Evolutionary conservation across 2,113 vertebrate species (phyloP), one percentile per base, ranked within the genome.

Genomic region (Urocitellus parryii): DNA sequence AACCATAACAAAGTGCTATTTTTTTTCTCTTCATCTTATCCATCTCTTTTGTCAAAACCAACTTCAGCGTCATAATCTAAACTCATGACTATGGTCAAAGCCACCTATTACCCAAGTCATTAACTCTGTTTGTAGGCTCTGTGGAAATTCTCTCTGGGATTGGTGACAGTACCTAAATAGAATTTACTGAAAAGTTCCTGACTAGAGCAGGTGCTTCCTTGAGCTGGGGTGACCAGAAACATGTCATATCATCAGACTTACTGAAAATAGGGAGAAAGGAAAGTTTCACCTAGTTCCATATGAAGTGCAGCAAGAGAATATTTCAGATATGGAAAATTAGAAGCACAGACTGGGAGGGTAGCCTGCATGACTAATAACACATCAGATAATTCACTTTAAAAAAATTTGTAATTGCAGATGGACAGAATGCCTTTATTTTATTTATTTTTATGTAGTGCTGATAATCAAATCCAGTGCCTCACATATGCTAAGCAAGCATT

Each of bases 1-100:
- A 58, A 8, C 56, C 20, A 65, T 25, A 68, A 34, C 65, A 68
- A 34, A 70, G 42, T 91, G 79, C 39, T 94, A 61, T 67, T 56
- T 90, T 34, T 13, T 84, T 96, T 92, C 45, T 89, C n/a, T 83
- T 94, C 90, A 39, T 77, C 79, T 92, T 16, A 72, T 79, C 12
- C 37, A 37, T 88, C 7, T 95, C 65, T 78, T 72, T 70, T 56
- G 4, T 90, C 87, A 77, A 63, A 18, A 80, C 48, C 77, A 95
- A 51, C 37, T 90, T 67, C 9, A 39, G 61, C 78, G 34, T 95
- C 68, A 67, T 56, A 90, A 48, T 92, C 70, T n/a, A 94, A 74
- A 91, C 58, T 73, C 7, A 5, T 32, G 32, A 68, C 37, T 85
- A 73, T 82, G 34, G 48, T 61, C 53, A 73, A 18, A 3, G 7